Conservation (phyloP, 2,113 vertebrate species). For the Ailurus styani region DNA sequence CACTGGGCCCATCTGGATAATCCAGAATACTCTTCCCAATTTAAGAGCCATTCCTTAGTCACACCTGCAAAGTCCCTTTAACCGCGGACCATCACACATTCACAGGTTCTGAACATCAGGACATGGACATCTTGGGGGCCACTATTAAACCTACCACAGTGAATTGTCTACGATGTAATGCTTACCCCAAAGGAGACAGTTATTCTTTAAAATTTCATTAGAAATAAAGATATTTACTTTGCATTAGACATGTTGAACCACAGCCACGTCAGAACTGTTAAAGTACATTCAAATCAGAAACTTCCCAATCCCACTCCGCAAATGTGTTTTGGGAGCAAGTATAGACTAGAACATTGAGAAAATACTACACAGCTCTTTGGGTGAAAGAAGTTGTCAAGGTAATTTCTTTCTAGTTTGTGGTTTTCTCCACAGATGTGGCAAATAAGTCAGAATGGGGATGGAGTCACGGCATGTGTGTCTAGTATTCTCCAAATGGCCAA, state of each 20-base stretch:
- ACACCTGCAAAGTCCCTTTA: neutral
- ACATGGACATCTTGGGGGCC: neutral
- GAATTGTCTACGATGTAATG: neutral
- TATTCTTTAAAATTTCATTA: neutral
- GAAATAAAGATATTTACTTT: neutral
- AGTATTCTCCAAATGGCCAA: neutral
- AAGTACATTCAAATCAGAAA: slow-evolving; percentile 21
- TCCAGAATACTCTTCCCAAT: neutral
- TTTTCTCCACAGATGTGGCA: neutral
- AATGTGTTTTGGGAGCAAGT: neutral
- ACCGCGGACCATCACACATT: neutral
- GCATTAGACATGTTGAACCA: neutral
- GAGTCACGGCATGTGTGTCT: neutral
- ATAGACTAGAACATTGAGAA: slow-evolving; percentile 3
- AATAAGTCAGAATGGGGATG: neutral
- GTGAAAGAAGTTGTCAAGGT: slow-evolving; percentile 35
- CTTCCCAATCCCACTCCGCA: neutral
- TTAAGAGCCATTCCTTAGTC: neutral
- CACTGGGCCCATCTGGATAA: neutral
- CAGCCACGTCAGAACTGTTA: neutral
- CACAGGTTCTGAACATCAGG: neutral
- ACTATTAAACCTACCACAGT: neutral
- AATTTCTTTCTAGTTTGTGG: neutral
- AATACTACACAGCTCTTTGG: neutral
- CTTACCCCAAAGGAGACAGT: neutral